Evolutionary conservation across 2,888 invertebrate genomes (phyloP).

Genomic region (Cotesia congregata): DNA sequence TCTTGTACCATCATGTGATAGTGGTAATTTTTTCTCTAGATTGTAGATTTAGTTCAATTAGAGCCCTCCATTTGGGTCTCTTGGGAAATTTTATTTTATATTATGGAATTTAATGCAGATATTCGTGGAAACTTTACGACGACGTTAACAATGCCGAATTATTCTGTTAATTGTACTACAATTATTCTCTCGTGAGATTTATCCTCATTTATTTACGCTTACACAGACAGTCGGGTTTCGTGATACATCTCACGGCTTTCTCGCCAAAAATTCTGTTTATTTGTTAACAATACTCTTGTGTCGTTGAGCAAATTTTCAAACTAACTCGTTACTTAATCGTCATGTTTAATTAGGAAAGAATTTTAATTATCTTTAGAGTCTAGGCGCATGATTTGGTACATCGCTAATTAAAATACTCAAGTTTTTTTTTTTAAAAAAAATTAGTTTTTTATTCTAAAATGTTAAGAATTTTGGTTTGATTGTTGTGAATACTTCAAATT

Average conservation of each 20-base stretch:
- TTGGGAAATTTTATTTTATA: conserved; percentile 25
- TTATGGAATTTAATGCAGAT: conserved; percentile 29
- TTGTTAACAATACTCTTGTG: not conserved
- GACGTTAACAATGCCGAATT: conserved; percentile 36
- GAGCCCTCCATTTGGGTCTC: not conserved
- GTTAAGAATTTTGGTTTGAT: too few species aligned
- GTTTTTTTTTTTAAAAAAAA: too few species aligned
- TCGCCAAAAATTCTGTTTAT: not conserved
- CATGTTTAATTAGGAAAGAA: not conserved
- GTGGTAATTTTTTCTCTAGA: not conserved
- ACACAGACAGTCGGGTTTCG: not conserved
- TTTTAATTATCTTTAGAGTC: not conserved
- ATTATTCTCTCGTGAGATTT: conserved; percentile 31
- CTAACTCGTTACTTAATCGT: not conserved
- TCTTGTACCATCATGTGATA: not conserved
- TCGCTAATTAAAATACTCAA: too few species aligned
- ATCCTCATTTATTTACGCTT: conserved; percentile 9
- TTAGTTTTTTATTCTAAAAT: too few species aligned
- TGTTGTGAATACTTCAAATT: too few species aligned
- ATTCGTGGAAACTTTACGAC: conserved; percentile 33
- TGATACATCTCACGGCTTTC: not conserved
- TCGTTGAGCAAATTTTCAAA: not conserved
- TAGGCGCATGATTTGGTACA: too few species aligned
- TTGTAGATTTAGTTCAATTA: conserved; percentile 17
- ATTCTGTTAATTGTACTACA: conserved; percentile 36